A percentile compares a stretch with the other conserved stretches of the same genome.
Evolutionary conservation across 2,113 vertebrate species (phyloP).

Genomic region (Ochotona princeps): DNA sequence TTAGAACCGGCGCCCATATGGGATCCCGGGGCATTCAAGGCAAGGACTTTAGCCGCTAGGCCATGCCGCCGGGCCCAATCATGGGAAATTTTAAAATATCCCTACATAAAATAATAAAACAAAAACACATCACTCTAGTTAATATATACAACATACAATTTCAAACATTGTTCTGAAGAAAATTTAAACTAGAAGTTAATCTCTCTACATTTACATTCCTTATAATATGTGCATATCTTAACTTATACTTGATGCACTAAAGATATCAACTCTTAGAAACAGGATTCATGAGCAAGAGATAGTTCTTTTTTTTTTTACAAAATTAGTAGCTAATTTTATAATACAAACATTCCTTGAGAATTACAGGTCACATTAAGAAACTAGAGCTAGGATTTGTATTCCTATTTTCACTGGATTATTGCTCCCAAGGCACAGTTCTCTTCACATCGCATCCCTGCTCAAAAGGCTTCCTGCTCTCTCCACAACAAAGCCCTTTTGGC

Average conservation of each 20-base stretch:
- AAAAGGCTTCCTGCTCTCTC: not conserved
- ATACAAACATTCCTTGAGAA: not conserved
- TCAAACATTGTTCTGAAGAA: not conserved
- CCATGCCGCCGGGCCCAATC: not conserved
- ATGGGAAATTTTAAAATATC: not conserved
- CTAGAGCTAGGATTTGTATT: slow-evolving; percentile 71
- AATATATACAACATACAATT: not conserved
- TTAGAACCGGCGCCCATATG: too few species aligned
- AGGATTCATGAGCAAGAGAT: slow-evolving; percentile 16
- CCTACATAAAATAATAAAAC: not conserved
- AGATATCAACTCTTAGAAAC: not conserved
- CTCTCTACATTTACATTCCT: not conserved
- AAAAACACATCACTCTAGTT: not conserved
- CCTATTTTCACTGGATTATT: slow-evolving; percentile 16
- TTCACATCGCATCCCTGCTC: not conserved
- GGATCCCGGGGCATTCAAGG: too few species aligned
- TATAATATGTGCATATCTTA: not conserved
- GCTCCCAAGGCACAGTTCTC: not conserved
- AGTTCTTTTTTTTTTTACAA: not conserved
- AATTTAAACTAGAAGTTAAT: not conserved
- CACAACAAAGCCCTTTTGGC: not conserved
- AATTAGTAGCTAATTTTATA: not conserved
- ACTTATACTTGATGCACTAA: slow-evolving; percentile 18
- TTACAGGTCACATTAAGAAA: slow-evolving; percentile 78
- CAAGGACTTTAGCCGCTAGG: too few species aligned